These are phyloP conservation scores for Aphelinus atriplicis DNA, from an alignment of 1,140 invertebrate genomes.

Conservation along the genomic window DNA sequence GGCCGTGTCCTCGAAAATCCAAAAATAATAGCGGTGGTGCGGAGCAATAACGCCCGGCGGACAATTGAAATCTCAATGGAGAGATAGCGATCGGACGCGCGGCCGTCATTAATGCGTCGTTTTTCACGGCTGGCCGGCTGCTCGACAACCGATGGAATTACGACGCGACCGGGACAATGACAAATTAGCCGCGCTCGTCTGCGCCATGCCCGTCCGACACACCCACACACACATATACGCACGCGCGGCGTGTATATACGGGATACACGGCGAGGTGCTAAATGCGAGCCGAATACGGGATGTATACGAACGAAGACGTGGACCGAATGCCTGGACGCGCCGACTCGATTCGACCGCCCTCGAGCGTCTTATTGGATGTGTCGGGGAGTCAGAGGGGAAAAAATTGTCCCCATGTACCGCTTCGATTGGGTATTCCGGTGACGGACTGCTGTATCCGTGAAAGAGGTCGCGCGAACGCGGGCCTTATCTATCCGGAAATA, in stretches of 20 bases:
- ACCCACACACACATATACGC: conserved; percentile 11
- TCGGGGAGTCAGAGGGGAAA: no score
- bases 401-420: no score
- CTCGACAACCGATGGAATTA: conserved; percentile 23
- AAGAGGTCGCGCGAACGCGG: no score
- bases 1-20: no score
- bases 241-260: no score
- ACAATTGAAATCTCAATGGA: conserved; percentile 28
- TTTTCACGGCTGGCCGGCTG: conserved; percentile 36
- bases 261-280: not conserved
- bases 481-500: no score
- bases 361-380: no score
- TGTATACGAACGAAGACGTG: conserved; percentile 10
- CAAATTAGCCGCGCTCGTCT: conserved; percentile 45
- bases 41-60: not conserved
- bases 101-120: conserved; percentile 29
- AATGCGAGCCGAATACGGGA: conserved; percentile 3
- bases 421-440: no score
- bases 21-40: no score
- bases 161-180: conserved; percentile 49
- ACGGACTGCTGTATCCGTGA: no score
- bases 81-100: no score
- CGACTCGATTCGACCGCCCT: no score
- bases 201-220: not conserved
- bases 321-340: conserved; percentile 6